Evolutionary conservation across 2,113 vertebrate species (phyloP), one percentile per base, ranked within the genome.

Genomic region (Menura novaehollandiae): DNA sequence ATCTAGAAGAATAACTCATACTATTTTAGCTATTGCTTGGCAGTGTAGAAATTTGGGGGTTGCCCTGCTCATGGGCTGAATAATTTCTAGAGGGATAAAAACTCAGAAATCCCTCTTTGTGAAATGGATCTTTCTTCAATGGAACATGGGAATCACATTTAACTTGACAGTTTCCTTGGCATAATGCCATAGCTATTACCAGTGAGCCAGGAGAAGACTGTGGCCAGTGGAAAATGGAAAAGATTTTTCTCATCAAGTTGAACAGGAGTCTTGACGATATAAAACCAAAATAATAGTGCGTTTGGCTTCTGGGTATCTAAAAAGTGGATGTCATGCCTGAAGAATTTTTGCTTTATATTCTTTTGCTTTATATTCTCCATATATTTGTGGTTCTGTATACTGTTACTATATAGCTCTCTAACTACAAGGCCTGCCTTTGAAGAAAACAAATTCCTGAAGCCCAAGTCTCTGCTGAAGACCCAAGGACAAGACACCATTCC

Each of bases 161-260:
- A 89, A 92, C 63, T 67, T 92, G 79, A 87, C 51, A 63, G 43
- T 78, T 94, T 84, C 73, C 79, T 86, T 95, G 94, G 81, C 71
- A 14, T 72, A 52, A 73, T 69, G 44, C 63, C 75, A 71, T 28
- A 85, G 33, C 21, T 77, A 52, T 85, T 87, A 79, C 49, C 5
- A 2, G 41, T 82, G 41, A 89, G 78, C 71, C 72, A 91, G 55
- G 30, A 89, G 93, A 94, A 92, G 41, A 51, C 53, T 52, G 33
- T 44, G 83, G 80, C 80, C 89, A 94, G 71, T 84, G 89, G 85
- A 96, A 90, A 95, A 95, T 89, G 85, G 83, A 90, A 95, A 95
- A 93, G 21, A 47, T 77, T 91, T 93, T 88, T 91, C 74, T 95
- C 88, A 81, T 90, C 52, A 72, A 91, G 32, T 32, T 66, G n/a